These are phyloP conservation scores for Polymixis lichenea DNA, from an alignment of 2,888 invertebrate genomes.

Conservation along the genomic window DNA sequence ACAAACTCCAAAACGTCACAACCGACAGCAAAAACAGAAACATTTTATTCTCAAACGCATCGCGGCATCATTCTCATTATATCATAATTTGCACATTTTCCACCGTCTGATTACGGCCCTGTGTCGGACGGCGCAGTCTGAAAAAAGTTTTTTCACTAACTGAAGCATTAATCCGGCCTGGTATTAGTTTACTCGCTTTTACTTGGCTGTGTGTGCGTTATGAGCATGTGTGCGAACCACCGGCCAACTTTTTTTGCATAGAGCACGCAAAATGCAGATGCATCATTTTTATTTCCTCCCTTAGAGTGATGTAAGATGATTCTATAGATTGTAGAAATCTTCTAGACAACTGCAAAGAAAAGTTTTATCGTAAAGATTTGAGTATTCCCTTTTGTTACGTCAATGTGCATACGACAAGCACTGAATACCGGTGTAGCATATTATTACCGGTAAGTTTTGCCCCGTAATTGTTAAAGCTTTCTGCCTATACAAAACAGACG, in stretches of 20 bases:
- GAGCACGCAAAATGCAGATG: slow-evolving; percentile 80
- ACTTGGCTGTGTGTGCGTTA: slow-evolving; percentile 80
- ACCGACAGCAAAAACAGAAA: slow-evolving; percentile 19
- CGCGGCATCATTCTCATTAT: slow-evolving; percentile 55
- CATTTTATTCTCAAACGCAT: slow-evolving; percentile 28
- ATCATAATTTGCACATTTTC: slow-evolving; percentile 70
- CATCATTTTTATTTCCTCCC: slow-evolving; percentile 38
- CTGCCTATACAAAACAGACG: neutral
- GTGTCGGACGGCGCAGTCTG: slow-evolving; percentile 89
- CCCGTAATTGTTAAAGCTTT: neutral
- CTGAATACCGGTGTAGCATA: too few species aligned
- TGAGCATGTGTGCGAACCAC: slow-evolving; percentile 82
- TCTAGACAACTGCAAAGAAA: neutral
- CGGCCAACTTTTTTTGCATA: slow-evolving; percentile 88
- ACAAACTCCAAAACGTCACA: slow-evolving; percentile 5
- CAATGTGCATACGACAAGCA: neutral
- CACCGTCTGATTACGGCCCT: slow-evolving; percentile 80
- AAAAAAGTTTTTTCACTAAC: slow-evolving; percentile 91
- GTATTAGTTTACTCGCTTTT: slow-evolving; percentile 90
- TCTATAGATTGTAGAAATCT: neutral
- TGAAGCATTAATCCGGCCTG: slow-evolving; percentile 91
- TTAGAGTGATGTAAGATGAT: slow-evolving; percentile 19
- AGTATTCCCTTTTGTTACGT: neutral
- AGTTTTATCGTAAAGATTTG: neutral
- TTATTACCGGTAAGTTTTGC: neutral